Base-by-base conservation (phyloP, 2,888 invertebrate species). In the Venusia cambrica region DNA sequence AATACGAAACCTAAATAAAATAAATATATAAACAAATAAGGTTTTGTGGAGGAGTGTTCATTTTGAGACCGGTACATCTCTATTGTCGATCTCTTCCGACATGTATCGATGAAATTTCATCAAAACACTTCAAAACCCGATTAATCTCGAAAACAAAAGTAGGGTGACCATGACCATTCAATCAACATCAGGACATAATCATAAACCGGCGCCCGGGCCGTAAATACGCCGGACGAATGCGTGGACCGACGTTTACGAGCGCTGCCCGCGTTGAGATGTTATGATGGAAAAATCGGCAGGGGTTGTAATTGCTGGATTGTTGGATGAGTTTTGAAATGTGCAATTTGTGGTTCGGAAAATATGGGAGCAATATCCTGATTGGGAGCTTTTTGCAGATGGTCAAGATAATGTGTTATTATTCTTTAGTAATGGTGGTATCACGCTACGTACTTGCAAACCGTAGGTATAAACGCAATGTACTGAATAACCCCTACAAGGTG, bases 161-260 rank as follows among this genome's bases (percentile, higher is more conserved):
- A 69, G 80, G 76, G 78, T 64, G 72, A 65, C 71, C 70, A 68
- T 61, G 68, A 68, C 76, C 81, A 79, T 84, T 85, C 84, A 81
- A 84, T 85, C 85, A 83, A 73, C 75, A 74, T 67, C 57, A 61
- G 79, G 68, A 77, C 74, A 84, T 83, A 80, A 83, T 84, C 83
- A 80, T 87, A 84, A 85, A 84, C 58, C 57, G 68, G 62, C 69
- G 68, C 72, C 70, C 70, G 68, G 50, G 56, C 66, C 74, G 71
- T 81, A 83, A 81, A 83, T 75, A 74, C 67, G 12, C 52, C 66
- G 68, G 54, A 63, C 63, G 61, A 60, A 57, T 46, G 49, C 49
- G 57, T 57, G 58, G 38, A 19, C 30, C 43, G 38, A 49, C 45
- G 57, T 44, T 49, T 49, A 46, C 44, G 60, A 39, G 30, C 28